Conservation (phyloP, 2,797 vertebrate genomes). For the Myripristis jacobus region DNA sequence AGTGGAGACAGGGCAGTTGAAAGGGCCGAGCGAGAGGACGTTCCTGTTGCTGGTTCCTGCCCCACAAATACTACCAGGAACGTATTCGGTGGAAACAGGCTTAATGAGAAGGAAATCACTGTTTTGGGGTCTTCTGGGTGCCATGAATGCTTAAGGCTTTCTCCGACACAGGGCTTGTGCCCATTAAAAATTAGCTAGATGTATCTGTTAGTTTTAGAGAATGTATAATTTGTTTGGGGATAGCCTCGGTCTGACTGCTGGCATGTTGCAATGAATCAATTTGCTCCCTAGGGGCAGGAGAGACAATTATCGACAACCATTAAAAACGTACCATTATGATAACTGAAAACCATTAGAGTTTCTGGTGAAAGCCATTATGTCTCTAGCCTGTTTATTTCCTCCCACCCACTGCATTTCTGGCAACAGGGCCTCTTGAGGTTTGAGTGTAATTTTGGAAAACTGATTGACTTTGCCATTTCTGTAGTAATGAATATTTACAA, state of each 20-base stretch:
- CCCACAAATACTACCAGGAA: no score
- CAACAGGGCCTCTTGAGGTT: no score
- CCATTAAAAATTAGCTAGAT: background rate
- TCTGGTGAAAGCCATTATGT: background rate
- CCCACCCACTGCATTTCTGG: background rate
- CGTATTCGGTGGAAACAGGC: no score
- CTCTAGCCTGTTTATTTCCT: background rate
- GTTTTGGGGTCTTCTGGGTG: conserved; percentile 8
- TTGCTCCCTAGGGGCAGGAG: background rate
- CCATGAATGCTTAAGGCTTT: background rate
- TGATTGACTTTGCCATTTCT: background rate
- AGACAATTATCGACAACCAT: conserved; percentile 16
- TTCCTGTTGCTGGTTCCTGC: no score
- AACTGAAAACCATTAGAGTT: conserved; percentile 12
- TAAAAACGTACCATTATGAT: conserved; percentile 22
- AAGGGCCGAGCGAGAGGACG: no score
- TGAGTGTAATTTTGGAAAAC: background rate
- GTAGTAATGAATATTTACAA: background rate
- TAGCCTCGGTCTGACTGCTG: background rate
- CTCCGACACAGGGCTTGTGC: background rate
- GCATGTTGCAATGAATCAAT: conserved; percentile 17
- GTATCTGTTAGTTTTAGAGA: conserved; percentile 22
- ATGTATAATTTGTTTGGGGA: conserved; percentile 13
- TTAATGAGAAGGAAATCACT: background rate
- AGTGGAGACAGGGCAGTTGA: no score